A percentile compares a stretch with the other conserved stretches of the same genome.
Evolutionary conservation across 2,797 vertebrate species (phyloP).

Genomic region (Erpetoichthys calabaricus): DNA sequence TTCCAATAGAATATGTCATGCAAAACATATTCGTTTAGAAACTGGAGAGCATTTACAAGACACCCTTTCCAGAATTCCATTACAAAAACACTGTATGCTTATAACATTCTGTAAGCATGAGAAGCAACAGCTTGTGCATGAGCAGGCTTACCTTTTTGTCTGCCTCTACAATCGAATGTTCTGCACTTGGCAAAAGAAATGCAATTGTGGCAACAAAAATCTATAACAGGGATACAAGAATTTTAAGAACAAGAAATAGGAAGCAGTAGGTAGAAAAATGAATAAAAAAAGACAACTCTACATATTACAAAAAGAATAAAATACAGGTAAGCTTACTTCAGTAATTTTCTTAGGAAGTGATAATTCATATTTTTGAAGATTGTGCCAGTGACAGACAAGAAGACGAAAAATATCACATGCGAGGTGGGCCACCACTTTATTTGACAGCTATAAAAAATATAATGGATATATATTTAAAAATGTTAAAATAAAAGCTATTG

Average conservation of each 20-base stretch:
- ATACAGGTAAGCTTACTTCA: constrained; percentile 52
- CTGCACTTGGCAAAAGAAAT: constrained; percentile 87
- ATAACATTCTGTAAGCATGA: constrained; percentile 30
- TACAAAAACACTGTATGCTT: constrained; percentile 26
- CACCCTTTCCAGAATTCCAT: constrained; percentile 34
- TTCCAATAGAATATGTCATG: not conserved
- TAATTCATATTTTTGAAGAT: constrained; percentile 68
- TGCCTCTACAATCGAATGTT: constrained; percentile 77
- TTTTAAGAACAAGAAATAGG: constrained; percentile 18
- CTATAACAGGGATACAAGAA: constrained; percentile 42
- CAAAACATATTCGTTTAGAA: constrained; percentile 4
- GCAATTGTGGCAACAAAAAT: constrained; percentile 93
- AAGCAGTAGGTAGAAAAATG: constrained; percentile 19
- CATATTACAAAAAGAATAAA: too few species aligned
- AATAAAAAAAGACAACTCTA: constrained; percentile 24
- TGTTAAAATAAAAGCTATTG: too few species aligned
- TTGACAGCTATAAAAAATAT: constrained; percentile 64
- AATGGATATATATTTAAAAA: not conserved
- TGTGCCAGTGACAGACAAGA: constrained; percentile 82
- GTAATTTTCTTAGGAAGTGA: constrained; percentile 80
- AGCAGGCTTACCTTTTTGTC: constrained; percentile 81
- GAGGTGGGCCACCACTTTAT: constrained; percentile 82
- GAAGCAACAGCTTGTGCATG: constrained; percentile 20
- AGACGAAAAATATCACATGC: constrained; percentile 88
- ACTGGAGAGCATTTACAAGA: not conserved